phyloP scores from a whole-genome alignment of 2,113 vertebrate genomes.

The Pachypanchax playfairii region DNA sequence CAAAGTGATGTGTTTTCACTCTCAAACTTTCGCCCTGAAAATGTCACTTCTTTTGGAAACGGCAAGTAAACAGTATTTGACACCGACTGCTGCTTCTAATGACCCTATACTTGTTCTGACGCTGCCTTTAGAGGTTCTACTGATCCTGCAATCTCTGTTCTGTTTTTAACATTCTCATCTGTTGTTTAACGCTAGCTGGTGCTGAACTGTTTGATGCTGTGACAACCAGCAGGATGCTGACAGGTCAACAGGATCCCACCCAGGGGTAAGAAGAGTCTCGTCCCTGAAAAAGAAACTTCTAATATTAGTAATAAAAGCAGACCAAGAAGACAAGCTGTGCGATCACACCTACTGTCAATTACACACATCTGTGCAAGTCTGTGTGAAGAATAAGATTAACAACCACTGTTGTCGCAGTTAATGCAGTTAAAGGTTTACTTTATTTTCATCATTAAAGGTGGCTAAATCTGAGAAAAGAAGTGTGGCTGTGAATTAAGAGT shows the following conservation, averaged over 20 bases:
- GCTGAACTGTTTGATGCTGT: constrained; percentile 1
- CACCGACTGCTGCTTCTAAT: constrained; percentile 58
- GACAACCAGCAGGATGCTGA: constrained; percentile 37
- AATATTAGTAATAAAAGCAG: constrained; percentile 33
- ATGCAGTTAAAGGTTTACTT: background rate
- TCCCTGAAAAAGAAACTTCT: constrained; percentile 41
- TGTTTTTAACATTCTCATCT: background rate
- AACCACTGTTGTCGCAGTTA: background rate
- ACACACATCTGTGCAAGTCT: constrained; percentile 10
- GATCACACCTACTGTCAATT: constrained; percentile 30
- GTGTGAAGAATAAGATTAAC: background rate
- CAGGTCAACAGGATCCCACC: constrained; percentile 62
- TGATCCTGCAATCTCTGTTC: constrained; percentile 10
- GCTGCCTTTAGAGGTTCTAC: constrained; percentile 20
- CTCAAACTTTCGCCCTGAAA: constrained; percentile 52
- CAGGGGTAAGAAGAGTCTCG: constrained; percentile 27
- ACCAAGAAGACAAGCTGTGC: constrained; percentile 9
- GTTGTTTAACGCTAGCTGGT: constrained; percentile 8
- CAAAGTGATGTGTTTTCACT: constrained; percentile 55
- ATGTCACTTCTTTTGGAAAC: constrained; percentile 56
- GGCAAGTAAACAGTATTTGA: constrained; percentile 62
- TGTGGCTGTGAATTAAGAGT: no score
- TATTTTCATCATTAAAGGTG: background rate
- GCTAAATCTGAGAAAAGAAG: constrained; percentile 3
- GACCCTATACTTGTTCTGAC: constrained; percentile 32